Percentiles rank a stretch among this genome's conserved stretches.
These are phyloP conservation scores for Gadus macrocephalus DNA, from an alignment of 2,113 vertebrate genomes.

Conservation along the genomic window DNA sequence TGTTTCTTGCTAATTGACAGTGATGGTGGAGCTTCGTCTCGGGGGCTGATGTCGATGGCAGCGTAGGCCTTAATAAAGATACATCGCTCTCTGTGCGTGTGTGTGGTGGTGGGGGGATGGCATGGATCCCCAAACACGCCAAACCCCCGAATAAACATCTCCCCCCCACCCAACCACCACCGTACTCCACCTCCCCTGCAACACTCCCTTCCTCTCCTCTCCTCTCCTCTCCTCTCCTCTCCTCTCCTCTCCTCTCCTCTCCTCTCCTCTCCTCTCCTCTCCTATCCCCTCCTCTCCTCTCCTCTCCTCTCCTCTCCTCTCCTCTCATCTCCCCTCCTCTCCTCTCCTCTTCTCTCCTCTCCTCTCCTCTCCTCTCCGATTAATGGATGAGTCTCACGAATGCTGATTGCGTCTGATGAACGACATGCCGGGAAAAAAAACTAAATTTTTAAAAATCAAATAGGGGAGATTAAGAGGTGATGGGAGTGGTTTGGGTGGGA, in stretches of 20 bases:
- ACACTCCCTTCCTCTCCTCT: background rate
- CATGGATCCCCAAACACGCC: background rate
- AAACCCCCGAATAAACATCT: background rate
- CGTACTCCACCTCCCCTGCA: background rate
- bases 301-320: too few species aligned
- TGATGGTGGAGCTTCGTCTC: slow-evolving; percentile 55
- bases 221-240: slow-evolving; percentile 5
- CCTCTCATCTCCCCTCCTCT: too few species aligned
- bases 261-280: slow-evolving; percentile 2
- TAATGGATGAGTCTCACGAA: slow-evolving; percentile 13
- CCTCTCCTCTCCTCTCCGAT: slow-evolving; percentile 33
- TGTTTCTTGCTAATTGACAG: slow-evolving; percentile 59
- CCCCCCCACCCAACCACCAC: too few species aligned
- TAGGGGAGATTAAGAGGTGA: slow-evolving; percentile 9
- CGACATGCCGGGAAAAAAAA: slow-evolving; percentile 24
- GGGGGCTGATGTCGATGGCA: slow-evolving; percentile 35
- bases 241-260: background rate
- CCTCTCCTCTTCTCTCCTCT: too few species aligned
- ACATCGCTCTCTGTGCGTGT: slow-evolving; percentile 26
- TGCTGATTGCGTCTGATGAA: slow-evolving; percentile 36
- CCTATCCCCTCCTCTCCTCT: too few species aligned
- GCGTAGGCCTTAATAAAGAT: slow-evolving; percentile 62
- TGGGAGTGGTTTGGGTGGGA: background rate
- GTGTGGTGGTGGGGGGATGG: background rate
- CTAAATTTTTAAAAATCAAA: too few species aligned